Conservation (phyloP, 2,888 invertebrate genomes). For the Apamea crenata region DNA sequence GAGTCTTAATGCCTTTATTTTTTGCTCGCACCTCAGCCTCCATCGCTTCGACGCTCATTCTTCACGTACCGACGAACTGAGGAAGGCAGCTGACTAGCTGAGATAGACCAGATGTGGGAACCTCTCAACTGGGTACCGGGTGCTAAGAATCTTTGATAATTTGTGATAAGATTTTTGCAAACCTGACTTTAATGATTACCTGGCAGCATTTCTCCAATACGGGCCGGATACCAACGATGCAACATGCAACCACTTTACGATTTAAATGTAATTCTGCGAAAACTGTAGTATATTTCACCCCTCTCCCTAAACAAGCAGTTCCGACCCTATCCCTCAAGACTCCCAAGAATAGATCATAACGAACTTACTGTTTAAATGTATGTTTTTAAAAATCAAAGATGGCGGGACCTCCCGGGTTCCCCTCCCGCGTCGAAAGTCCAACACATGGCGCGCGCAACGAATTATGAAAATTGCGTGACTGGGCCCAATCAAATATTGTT, state of each 20-base stretch:
- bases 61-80: not conserved
- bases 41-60: not conserved
- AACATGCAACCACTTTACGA: not conserved
- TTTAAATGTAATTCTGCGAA: not conserved
- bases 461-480: slow-evolving; percentile 69
- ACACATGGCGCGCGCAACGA: slow-evolving; percentile 65
- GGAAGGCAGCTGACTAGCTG: not conserved
- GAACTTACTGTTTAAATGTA: slow-evolving; percentile 36
- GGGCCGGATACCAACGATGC: not conserved
- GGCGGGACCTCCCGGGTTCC: slow-evolving; percentile 63
- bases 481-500: slow-evolving; percentile 65
- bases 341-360: slow-evolving; percentile 44
- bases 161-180: not conserved
- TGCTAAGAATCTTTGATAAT: not conserved
- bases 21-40: slow-evolving; percentile 28
- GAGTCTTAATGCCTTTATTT: slow-evolving; percentile 18
- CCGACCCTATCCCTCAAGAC: not conserved
- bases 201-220: not conserved
- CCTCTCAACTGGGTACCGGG: not conserved
- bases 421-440: slow-evolving; percentile 60
- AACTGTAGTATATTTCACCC: not conserved
- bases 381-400: slow-evolving; percentile 59
- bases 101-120: slow-evolving; percentile 4
- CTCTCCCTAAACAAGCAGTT: slow-evolving; percentile 6
- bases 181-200: not conserved